Conservation (phyloP, 2,888 invertebrate species). For the Sarcophaga subvicina region DNA sequence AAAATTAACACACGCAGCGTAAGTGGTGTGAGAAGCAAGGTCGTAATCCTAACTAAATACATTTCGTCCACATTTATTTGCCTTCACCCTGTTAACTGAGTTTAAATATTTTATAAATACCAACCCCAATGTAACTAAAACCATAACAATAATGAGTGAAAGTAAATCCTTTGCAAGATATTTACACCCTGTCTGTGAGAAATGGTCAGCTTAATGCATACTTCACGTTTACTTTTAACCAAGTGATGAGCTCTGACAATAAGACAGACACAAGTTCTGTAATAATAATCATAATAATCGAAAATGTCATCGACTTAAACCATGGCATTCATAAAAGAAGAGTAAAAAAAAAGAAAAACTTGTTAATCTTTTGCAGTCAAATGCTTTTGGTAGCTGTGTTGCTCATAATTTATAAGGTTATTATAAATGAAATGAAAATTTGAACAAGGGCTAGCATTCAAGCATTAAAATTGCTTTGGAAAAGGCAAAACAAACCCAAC, state of each 20-base stretch:
- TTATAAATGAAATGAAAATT: constrained; percentile 55
- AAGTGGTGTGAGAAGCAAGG: too few species aligned
- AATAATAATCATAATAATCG: constrained; percentile 41
- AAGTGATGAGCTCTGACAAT: constrained; percentile 39
- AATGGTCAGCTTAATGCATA: constrained; percentile 56
- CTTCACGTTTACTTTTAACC: constrained; percentile 15
- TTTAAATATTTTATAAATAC: neutral
- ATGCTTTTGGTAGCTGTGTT: constrained; percentile 51
- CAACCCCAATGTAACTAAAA: neutral
- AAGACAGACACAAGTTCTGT: constrained; percentile 30
- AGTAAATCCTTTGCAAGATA: constrained; percentile 8
- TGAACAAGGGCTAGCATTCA: constrained; percentile 22
- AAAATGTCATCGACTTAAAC: neutral
- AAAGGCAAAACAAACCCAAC: neutral
- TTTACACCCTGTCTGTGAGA: constrained; percentile 46
- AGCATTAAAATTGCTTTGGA: neutral
- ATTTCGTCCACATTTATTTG: neutral
- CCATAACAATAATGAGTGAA: constrained; percentile 15
- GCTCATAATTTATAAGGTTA: constrained; percentile 64
- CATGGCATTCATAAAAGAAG: neutral
- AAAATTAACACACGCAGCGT: too few species aligned
- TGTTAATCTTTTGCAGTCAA: constrained; percentile 68
- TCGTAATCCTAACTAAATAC: too few species aligned
- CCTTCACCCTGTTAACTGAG: neutral
- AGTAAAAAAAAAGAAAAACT: constrained; percentile 33